phyloP scores from a whole-genome alignment of 2,888 invertebrate genomes.

The Tolmerus cingulatus region DNA sequence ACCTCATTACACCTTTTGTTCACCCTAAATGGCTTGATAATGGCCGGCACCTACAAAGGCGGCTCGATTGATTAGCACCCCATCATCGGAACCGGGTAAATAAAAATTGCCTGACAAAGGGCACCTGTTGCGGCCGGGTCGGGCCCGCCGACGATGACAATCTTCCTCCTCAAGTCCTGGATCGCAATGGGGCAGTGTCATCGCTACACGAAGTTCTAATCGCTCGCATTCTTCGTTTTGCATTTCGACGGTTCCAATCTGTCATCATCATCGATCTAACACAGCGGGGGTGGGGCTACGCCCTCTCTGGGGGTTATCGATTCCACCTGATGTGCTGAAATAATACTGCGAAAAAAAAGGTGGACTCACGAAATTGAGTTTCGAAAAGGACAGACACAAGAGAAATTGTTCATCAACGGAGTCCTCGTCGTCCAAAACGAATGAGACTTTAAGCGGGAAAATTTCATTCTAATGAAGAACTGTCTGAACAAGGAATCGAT shows the following conservation, averaged over 20 bases:
- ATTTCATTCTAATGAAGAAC: constrained; percentile 33
- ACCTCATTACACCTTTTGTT: not conserved
- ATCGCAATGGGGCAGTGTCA: constrained; percentile 12
- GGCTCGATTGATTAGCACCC: constrained; percentile 38
- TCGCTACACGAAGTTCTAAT: not conserved
- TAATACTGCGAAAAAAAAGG: not conserved
- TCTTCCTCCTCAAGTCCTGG: not conserved
- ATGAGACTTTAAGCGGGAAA: not conserved
- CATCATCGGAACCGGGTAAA: constrained; percentile 17
- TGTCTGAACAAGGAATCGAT: not conserved
- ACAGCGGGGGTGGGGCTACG: not conserved
- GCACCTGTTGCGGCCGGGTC: constrained; percentile 14
- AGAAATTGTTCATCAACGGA: not conserved
- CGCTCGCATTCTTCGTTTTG: not conserved
- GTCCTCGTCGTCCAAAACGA: not conserved
- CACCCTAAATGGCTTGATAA: constrained; percentile 21
- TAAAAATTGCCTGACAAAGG: constrained; percentile 29
- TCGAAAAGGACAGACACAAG: constrained; percentile 9
- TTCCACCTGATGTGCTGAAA: constrained; percentile 4
- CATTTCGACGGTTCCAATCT: not conserved
- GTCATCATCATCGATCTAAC: constrained; percentile 27
- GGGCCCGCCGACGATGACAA: not conserved
- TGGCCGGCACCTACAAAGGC: not conserved
- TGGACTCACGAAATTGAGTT: constrained; percentile 29
- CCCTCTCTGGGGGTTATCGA: not conserved